Conservation (phyloP, 2,888 invertebrate species). For the Druceiella hillmani region DNA sequence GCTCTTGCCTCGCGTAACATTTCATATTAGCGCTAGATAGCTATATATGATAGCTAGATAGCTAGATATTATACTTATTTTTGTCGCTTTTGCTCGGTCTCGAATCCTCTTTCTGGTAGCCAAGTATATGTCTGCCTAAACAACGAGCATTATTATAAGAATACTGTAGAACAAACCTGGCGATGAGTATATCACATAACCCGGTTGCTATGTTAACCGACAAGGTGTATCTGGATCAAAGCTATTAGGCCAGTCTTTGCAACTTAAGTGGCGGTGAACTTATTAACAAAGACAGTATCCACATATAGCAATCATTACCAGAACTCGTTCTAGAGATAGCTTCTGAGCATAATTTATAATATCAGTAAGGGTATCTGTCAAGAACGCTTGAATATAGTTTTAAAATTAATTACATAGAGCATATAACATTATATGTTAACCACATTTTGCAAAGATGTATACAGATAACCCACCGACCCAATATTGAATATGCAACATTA, state of each 20-base stretch:
- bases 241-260: constrained; percentile 79
- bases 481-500: no score
- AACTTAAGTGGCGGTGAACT: constrained; percentile 77
- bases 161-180: constrained; percentile 84
- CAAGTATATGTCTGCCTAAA: constrained; percentile 81
- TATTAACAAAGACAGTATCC: constrained; percentile 68
- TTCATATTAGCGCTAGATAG: neutral
- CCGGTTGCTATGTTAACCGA: constrained; percentile 67
- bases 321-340: constrained; percentile 66
- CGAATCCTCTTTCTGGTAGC: constrained; percentile 70
- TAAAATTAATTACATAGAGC: constrained; percentile 79
- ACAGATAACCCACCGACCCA: no score
- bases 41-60: no score
- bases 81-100: constrained; percentile 66
- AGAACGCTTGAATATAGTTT: constrained; percentile 80
- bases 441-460: no score
- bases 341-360: constrained; percentile 80
- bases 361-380: constrained; percentile 77
- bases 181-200: constrained; percentile 77
- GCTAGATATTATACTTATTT: constrained; percentile 54
- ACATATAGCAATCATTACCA: constrained; percentile 69
- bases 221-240: constrained; percentile 62
- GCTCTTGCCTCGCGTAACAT: constrained; percentile 40
- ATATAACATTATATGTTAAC: no score
- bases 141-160: constrained; percentile 77